Percentiles rank a stretch among this genome's conserved stretches.
Evolutionary conservation across 2,888 invertebrate genomes (phyloP).

Genomic region (Ornithoptera alexandrae): DNA sequence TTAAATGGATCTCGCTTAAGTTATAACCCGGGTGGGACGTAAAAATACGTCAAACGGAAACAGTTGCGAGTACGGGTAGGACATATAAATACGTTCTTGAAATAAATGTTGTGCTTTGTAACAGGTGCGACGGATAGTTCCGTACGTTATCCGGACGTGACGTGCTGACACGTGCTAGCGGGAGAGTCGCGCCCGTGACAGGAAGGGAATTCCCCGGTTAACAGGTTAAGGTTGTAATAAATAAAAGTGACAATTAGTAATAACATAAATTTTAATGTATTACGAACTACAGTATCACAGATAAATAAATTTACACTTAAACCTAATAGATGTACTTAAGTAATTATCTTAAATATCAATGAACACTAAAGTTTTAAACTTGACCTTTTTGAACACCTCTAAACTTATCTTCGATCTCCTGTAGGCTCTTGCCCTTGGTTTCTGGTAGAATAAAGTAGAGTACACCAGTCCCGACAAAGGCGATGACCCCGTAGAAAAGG

Average conservation of each 20-base stretch:
- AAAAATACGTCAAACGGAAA: no score
- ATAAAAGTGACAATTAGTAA: slow-evolving; percentile 23
- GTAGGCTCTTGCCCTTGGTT: slow-evolving; percentile 84
- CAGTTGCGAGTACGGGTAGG: neutral
- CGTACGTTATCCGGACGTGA: neutral
- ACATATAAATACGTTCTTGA: no score
- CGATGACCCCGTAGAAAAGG: slow-evolving; percentile 80
- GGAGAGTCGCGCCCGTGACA: no score
- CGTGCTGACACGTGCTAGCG: no score
- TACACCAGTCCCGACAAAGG: slow-evolving; percentile 79
- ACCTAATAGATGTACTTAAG: slow-evolving; percentile 43
- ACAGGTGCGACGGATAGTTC: neutral
- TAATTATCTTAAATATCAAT: slow-evolving; percentile 32
- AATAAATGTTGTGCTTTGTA: no score
- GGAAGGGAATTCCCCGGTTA: no score
- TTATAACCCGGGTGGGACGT: no score
- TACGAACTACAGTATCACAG: slow-evolving; percentile 69
- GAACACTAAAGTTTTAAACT: slow-evolving; percentile 41
- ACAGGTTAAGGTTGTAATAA: neutral
- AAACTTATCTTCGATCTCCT: slow-evolving; percentile 84
- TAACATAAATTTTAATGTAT: slow-evolving; percentile 42
- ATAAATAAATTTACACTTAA: slow-evolving; percentile 53
- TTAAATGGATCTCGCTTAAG: no score
- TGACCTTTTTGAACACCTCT: slow-evolving; percentile 53
- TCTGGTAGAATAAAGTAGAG: slow-evolving; percentile 83